Evolutionary conservation across 2,888 invertebrate species (phyloP), one percentile per base, ranked within the genome.

Genomic region (Drosophila nigricruria): DNA sequence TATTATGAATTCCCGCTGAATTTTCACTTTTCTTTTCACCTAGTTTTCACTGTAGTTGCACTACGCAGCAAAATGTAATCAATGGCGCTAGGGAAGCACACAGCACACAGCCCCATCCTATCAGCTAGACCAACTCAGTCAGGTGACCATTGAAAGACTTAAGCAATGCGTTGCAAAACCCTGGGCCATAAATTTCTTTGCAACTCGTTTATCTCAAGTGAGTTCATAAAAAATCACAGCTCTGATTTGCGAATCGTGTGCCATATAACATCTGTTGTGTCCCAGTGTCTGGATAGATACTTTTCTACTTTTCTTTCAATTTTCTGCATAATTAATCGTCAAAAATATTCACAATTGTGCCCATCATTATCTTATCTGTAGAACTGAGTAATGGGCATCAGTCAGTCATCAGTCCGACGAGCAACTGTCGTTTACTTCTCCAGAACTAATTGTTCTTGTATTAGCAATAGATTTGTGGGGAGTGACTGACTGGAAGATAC

Each of bases 201-300:
- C 52, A 34, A 12, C 50, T 27, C 36, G 16, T 42, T 49, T 47
- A 70, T 81, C 77, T 88, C 59, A 38, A 79, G 73, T 82, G 87
- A 69, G 71, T 42, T 68, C 50, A 70, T 80, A 69, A 77, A 77
- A 80, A 84, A 88, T 86, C 80, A 75, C 64, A 68, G 54, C 75
- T 74, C 57, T 78, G 70, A 78, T 81, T 84, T 70, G 58, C 27
- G 42, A 49, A 32, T 49, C 18, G 14, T 42, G 30, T n/a, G 30
- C 38, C 53, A 38, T 36, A 52, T 34, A 40, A 43, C 34, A 61
- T 12, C 36, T 32, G 10, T 32, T 20, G 5, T 18, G 16, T 23
- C 36, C 57, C 18, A 16, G 23, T 58, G 63, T 27, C n/a, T 18
- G 43, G 20, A 27, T 61, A 5, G 49, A 43, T 59, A 18, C 18